Evolutionary conservation across 1,140 invertebrate genomes (phyloP).

Genomic region (Pristionchus pacificus): DNA sequence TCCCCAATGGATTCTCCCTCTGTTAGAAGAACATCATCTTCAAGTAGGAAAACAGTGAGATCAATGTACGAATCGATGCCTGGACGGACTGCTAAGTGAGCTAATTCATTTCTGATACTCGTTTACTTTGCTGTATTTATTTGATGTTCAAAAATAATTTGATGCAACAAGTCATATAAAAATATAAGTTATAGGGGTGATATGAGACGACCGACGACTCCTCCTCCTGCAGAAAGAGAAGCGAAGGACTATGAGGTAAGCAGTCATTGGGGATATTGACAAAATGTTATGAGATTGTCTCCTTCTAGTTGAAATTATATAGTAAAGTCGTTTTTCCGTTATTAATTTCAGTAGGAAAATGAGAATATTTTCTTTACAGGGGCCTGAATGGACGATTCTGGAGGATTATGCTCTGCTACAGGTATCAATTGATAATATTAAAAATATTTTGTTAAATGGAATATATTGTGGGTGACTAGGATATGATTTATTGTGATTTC

Average conservation of each 20-base stretch:
- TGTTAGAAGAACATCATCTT: neutral
- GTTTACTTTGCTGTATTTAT: too few relatives aligned
- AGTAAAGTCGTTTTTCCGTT: neutral
- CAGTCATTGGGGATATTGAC: neutral
- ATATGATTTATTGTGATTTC: neutral
- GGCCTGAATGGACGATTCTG: slow-evolving; percentile 23
- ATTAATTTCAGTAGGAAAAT: too few relatives aligned
- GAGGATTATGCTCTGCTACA: slow-evolving; percentile 21
- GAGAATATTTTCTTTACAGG: neutral
- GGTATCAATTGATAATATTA: slow-evolving; percentile 1
- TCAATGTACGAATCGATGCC: too few relatives aligned
- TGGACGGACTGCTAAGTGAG: too few relatives aligned
- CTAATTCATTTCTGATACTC: too few relatives aligned
- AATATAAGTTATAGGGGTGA: neutral
- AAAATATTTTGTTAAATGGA: neutral
- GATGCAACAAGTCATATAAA: too few relatives aligned
- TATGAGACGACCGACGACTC: slow-evolving; percentile 13
- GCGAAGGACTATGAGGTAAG: slow-evolving; percentile 14
- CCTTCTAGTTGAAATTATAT: too few relatives aligned
- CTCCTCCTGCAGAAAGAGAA: slow-evolving; percentile 12
- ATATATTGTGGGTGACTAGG: too few relatives aligned
- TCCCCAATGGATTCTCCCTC: too few relatives aligned
- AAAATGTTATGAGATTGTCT: neutral
- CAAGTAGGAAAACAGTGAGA: neutral
- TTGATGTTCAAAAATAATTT: too few relatives aligned